Evolutionary conservation across 2,113 vertebrate species (phyloP), one percentile per base, ranked within the genome.

Genomic region (Neogobius melanostomus): DNA sequence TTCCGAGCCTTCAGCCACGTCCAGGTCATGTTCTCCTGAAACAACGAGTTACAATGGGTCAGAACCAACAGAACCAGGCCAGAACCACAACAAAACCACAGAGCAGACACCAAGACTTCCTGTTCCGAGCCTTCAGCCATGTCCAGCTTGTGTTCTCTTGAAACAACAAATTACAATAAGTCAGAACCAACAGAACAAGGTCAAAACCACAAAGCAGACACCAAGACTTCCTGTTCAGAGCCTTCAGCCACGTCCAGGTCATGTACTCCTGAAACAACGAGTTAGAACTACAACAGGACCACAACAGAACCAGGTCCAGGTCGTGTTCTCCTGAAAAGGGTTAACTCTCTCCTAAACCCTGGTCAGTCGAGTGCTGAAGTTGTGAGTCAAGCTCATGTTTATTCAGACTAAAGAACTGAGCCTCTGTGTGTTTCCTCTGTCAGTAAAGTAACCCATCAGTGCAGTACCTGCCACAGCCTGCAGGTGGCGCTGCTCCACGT

Each of bases 51-150:
- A 17, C 14, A 49, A 10, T 10, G 1, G 11, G 48, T 9, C 10
- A 14, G 8, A 49, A 8, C 48, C 8, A 1, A 12, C 48, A 14
- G 11, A 48, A 48, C 10, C 6, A 11, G 47, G 47, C 10, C 52
- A 17, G 7, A 54, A 52, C 16, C 52, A 54, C n/a, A 9, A 8
- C n/a, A 9, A 48, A 48, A 7, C 51, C 48, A 21, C n/a, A 93
- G 82, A 69, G 91, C 21, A 0, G 69, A 48, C 1, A 93, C 91
- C 68, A 79, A 80, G 59, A 93, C 51, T 3, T 53, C 5, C 88
- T 98, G 95, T 77, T 98, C 97, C 0, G 90, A 91, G 36, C 93
- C 94, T 0, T 98, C 96, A 0, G 77, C n/a, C 0, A 71, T 1
- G 0, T 77, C 59, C 0, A 89, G 81, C 76, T 90, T 48, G 0